Evolutionary conservation across 2,888 invertebrate species (phyloP), one percentile per base, ranked within the genome.

Genomic region (Caenorhabditis doughertyi): DNA sequence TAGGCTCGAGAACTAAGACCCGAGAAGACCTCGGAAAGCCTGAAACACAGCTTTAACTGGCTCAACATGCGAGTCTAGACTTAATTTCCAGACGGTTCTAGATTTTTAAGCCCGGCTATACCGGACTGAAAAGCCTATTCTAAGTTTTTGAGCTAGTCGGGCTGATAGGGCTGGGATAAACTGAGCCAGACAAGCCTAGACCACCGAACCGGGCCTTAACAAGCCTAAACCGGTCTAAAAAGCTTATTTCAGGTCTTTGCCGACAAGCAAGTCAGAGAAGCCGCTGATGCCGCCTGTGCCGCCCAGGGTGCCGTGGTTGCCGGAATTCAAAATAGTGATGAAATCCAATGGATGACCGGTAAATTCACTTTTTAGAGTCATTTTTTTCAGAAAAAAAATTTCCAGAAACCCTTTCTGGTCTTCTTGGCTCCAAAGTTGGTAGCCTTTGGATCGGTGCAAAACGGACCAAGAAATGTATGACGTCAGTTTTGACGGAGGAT

Each of bases 211-310:
- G n/a, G n/a, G n/a, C n/a, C n/a, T n/a, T n/a, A n/a, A n/a, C n/a
- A n/a, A n/a, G n/a, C n/a, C n/a, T n/a, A n/a, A n/a, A n/a, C n/a
- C n/a, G n/a, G n/a, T n/a, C n/a, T n/a, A n/a, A n/a, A n/a, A n/a
- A n/a, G n/a, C n/a, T n/a, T n/a, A n/a, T 23, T 58, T 58, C 58
- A 62, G 62, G 44, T 44, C 2, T 44, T 44, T 18, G 27, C n/a
- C 25, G 62, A 8, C 11, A 3, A 27, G 9, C 13, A 4, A n/a
- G 7, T 3, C 8, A 13, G 18, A 29, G 11, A 11, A 0, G n/a
- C 9, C 13, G 64, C 64, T n/a, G 64, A 64, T 21, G 47, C 47
- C 27, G 47, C 47, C 21, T 64, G 64, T 23, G 9, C n/a, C 11
- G 47, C 47, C 4, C 13, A 27, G 13, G 47, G 47, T 47, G 64